Evolutionary conservation across 2,888 invertebrate species (phyloP).

Genomic region (Laspeyria flexula): DNA sequence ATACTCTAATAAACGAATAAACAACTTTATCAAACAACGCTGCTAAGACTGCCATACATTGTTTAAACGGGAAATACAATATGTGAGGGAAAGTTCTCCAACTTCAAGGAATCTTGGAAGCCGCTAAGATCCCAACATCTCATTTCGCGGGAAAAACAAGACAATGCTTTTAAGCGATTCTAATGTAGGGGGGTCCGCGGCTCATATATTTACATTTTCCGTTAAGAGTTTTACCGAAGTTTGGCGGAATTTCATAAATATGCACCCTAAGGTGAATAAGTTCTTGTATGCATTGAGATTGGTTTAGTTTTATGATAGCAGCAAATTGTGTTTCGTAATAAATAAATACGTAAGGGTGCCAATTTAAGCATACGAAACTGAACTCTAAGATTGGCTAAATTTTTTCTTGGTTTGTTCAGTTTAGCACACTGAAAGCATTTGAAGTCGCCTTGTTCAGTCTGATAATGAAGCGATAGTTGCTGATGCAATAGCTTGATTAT

Average conservation of each 20-base stretch:
- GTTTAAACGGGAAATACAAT: slow-evolving; percentile 41
- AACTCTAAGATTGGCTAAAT: not conserved
- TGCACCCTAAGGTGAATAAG: slow-evolving; percentile 48
- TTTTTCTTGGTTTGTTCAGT: too few relatives aligned
- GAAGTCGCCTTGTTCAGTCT: too few relatives aligned
- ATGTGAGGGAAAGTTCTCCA: slow-evolving; percentile 54
- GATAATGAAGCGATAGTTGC: too few relatives aligned
- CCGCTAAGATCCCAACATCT: slow-evolving; percentile 58
- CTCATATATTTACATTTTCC: slow-evolving; percentile 65
- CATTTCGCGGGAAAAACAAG: slow-evolving; percentile 72
- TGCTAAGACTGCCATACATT: slow-evolving; percentile 35
- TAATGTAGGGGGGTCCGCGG: slow-evolving; percentile 67
- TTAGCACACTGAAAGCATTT: too few relatives aligned
- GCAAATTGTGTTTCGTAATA: not conserved
- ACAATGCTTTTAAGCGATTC: slow-evolving; percentile 83
- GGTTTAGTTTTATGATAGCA: slow-evolving; percentile 2
- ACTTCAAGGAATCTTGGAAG: slow-evolving; percentile 57
- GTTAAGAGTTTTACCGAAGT: slow-evolving; percentile 53
- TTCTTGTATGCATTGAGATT: slow-evolving; percentile 25
- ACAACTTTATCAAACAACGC: slow-evolving; percentile 27
- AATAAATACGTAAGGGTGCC: not conserved
- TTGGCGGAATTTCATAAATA: slow-evolving; percentile 51
- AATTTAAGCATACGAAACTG: not conserved
- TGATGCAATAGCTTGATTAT: too few relatives aligned
- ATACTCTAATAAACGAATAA: slow-evolving; percentile 3